Base-by-base conservation (phyloP, 2,113 vertebrate species). In the Chaetops frenatus region DNA sequence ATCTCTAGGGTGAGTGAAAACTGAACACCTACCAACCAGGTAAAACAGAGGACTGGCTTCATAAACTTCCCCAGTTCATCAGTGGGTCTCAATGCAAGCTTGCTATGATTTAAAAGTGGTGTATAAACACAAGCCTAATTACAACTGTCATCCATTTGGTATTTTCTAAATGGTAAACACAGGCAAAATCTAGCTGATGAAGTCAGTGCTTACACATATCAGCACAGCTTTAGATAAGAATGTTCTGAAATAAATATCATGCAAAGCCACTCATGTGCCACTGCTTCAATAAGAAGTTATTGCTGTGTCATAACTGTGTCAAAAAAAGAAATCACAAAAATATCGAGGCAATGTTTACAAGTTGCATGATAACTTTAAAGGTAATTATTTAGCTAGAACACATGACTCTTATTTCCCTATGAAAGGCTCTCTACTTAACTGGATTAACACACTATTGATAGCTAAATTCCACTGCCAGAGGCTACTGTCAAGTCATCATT, bases 401-500 rank as follows among this genome's bases (percentile, higher is more conserved):
- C 83, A 95, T 94, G 95, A 97, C 92, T 78, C 7, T 71, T 94
- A 97, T 97, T 97, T 97, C 83, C 96, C 95, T 94, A 96, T 93
- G 87, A 91, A 92, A 94, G 85, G 87, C 81, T 95, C 56, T 86
- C 86, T 90, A 88, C 88, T 97, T 97, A 95, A 94, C 87, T 76
- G 90, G 90, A 97, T 96, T 97, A 95, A 92, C 96, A 92, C 95
- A 72, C 96, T 96, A 97, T 97, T 97, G 95, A 96, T 89, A 86
- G 94, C 97, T 96, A 64, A 92, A 96, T 94, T 94, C 95, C 86
- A 92, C 95, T 92, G 87, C 86, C 51, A 0, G 71, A 78, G 94
- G 93, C 94, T 89, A 96, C 91, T 97, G 96, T 94, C 95, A 97
- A 90, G 95, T 96, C 91, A 96, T 96, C 96, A 91, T 96, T 98